Base-by-base conservation (phyloP, 1,140 invertebrate species). In the Lasioglossum albipes region DNA sequence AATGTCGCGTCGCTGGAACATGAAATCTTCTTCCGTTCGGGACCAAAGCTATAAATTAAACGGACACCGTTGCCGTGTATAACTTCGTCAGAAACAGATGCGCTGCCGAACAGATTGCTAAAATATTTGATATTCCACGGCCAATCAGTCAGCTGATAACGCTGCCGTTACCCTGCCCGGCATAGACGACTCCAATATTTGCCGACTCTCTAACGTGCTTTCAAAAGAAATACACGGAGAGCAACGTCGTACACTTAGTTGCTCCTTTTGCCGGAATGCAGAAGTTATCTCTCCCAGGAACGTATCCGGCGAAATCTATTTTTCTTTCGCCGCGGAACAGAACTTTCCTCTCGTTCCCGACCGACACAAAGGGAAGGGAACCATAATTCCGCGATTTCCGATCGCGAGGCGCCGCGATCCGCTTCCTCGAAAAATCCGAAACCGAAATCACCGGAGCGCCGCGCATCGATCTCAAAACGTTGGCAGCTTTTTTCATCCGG, bases 281-380 rank as follows among this genome's bases (percentile, higher is more conserved):
- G 85, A 85, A 86, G 84, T 86, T 86, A 83, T 85, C 72, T 83
- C 75, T 72, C 3, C 74, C 64, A 41, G 10, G 67, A 62, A 84
- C 68, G 75, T 82, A 82, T 85, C 83, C 79, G 75, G 68, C 57
- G 81, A 79, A 73, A 85, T 85, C 84, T 86, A 86, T 86, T 86
- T 86, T 83, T 80, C 85, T 85, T 85, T 73, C 76, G 61, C 75
- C 49, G 64, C 61, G 10, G 36, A 70, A 72, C 74, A 75, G 75
- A 86, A 86, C 61, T 74, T 81, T 65, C 18, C 64, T 54, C 59
- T 69, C 22, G 41, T 45, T 81, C 67, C 42, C 49, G 69, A 62
- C 81, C 75, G 75, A 70, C 68, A 83, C 61, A 68, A 79, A n/a
- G 68, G 65, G 65, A 86, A 36, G 73, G 74, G 73, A 82, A 75